Evolutionary conservation across 2,113 vertebrate species (phyloP).

Genomic region (Oncorhynchus clarkii): DNA sequence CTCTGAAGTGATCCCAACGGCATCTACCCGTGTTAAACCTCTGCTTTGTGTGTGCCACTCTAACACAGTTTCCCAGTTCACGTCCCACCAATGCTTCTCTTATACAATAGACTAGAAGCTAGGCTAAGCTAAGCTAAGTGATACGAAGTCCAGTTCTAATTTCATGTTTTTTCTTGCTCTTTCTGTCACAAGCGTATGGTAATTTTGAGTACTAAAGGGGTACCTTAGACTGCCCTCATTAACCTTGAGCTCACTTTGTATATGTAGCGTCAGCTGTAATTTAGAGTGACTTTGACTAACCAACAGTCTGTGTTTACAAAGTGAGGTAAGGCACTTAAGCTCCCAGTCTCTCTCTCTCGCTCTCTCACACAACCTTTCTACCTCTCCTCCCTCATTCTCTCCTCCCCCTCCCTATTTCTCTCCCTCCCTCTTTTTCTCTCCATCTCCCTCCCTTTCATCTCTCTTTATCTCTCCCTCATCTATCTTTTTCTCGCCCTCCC

Average conservation of each 20-base stretch:
- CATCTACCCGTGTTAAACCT: neutral
- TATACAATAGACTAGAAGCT: neutral
- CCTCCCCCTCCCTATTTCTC: too few species aligned
- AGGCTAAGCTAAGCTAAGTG: neutral
- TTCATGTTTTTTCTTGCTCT: neutral
- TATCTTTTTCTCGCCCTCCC: neutral
- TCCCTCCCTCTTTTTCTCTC: too few species aligned
- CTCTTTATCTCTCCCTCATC: neutral
- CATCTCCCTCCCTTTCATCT: neutral
- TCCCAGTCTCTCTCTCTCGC: neutral
- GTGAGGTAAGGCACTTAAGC: conserved; percentile 42
- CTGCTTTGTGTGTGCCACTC: neutral
- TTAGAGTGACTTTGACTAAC: too few species aligned
- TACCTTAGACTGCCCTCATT: too few species aligned
- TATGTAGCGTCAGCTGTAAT: too few species aligned
- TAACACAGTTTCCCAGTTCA: neutral
- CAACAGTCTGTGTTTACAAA: conserved; percentile 42
- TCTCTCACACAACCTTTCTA: too few species aligned
- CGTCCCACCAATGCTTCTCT: neutral
- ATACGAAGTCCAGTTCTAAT: neutral
- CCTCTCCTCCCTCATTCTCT: too few species aligned
- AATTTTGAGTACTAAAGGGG: too few species aligned
- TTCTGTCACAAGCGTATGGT: neutral
- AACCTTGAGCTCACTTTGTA: too few species aligned
- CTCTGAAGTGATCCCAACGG: conserved; percentile 27